A percentile compares a stretch with the other conserved stretches of the same genome.
These are phyloP conservation scores for Avahi laniger DNA, from an alignment of 2,797 vertebrate species.

Conservation along the genomic window DNA sequence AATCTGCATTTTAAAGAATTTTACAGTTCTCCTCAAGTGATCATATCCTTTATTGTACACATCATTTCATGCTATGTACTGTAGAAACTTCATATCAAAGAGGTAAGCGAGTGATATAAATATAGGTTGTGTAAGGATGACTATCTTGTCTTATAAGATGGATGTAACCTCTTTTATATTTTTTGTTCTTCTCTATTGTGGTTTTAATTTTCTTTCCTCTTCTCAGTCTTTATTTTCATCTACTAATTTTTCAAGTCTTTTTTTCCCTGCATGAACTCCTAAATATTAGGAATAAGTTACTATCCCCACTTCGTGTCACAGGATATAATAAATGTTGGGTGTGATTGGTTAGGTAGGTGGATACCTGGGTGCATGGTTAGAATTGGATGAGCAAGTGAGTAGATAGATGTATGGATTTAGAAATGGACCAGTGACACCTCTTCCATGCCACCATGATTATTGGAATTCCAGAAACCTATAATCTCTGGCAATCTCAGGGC, in stretches of 20 bases:
- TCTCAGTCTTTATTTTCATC: neutral
- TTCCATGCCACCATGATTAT: neutral
- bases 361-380: neutral
- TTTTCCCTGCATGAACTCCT: neutral
- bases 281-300: neutral
- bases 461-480: neutral
- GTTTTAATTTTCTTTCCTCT: neutral
- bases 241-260: neutral
- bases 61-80: neutral
- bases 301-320: neutral
- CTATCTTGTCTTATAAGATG: neutral
- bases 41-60: neutral
- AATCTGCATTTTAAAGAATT: constrained; percentile 25
- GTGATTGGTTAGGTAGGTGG: neutral
- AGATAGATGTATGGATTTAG: neutral
- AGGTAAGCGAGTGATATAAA: neutral
- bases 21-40: neutral
- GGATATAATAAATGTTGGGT: neutral
- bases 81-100: neutral
- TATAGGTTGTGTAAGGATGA: neutral
- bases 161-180: neutral
- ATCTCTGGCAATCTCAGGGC: neutral
- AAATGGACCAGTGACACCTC: neutral
- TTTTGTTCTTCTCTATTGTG: neutral
- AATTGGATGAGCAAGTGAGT: neutral